Evolutionary conservation across 2,113 vertebrate species (phyloP).

Genomic region (Panurus biarmicus): DNA sequence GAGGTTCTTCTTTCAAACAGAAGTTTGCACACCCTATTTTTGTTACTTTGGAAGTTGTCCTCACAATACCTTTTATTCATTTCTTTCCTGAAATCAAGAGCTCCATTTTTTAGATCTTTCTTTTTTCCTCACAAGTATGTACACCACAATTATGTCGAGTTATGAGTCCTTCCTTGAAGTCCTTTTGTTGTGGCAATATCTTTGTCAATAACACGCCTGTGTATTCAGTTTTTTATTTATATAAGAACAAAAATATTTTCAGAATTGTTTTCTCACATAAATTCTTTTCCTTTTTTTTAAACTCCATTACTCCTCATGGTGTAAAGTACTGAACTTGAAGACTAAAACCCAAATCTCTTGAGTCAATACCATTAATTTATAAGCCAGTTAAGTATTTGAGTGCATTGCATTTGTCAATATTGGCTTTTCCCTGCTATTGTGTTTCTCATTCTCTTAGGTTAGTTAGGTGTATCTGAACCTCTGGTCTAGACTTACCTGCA

Average conservation of each 20-base stretch:
- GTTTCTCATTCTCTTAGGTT: background rate
- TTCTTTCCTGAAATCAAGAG: background rate
- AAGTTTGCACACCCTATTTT: background rate
- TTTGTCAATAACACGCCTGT: background rate
- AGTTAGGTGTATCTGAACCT: background rate
- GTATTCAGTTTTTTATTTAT: background rate
- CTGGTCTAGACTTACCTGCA: background rate
- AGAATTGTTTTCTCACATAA: background rate
- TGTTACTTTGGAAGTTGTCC: background rate
- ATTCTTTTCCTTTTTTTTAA: background rate
- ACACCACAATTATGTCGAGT: background rate
- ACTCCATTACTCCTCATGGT: background rate
- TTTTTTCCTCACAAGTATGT: background rate
- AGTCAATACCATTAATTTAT: conserved; percentile 49
- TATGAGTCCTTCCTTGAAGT: conserved; percentile 1
- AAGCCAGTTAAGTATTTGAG: background rate
- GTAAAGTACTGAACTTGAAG: background rate
- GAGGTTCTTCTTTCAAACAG: background rate
- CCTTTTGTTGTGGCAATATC: conserved; percentile 5
- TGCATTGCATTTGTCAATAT: conserved; percentile 35
- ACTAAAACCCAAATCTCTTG: background rate
- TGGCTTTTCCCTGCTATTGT: conserved; percentile 8
- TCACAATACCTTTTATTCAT: background rate
- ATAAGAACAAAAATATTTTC: conserved; percentile 1
- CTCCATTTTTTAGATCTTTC: background rate